Percentiles rank a stretch among this genome's conserved stretches.
Evolutionary conservation across 2,888 invertebrate species (phyloP).

Genomic region (Dynastes tityus): DNA sequence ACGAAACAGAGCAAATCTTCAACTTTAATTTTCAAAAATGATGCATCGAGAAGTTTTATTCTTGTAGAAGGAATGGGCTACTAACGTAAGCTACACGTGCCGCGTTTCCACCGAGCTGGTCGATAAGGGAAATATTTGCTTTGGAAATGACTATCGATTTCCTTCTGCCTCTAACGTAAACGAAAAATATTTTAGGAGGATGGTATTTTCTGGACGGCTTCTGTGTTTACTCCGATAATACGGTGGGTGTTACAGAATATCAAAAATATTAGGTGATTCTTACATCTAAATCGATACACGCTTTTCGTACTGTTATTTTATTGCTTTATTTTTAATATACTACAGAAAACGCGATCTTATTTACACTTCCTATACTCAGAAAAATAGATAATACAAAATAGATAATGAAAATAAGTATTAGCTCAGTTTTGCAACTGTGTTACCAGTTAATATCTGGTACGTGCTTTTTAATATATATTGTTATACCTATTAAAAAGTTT

Average conservation of each 20-base stretch:
- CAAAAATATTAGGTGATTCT: background rate
- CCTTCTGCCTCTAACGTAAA: slow-evolving; percentile 6
- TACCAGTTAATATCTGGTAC: too few species aligned
- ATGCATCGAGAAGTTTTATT: background rate
- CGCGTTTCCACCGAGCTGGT: background rate
- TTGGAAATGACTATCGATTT: slow-evolving; percentile 41
- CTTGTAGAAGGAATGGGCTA: background rate
- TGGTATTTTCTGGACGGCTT: background rate
- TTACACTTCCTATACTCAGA: too few species aligned
- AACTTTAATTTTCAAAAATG: background rate
- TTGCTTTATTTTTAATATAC: too few species aligned
- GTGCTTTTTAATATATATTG: too few species aligned
- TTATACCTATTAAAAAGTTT: too few species aligned
- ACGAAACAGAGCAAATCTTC: background rate
- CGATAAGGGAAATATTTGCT: slow-evolving; percentile 36
- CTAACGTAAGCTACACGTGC: background rate
- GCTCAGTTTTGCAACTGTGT: too few species aligned
- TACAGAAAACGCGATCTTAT: too few species aligned
- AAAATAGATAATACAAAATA: too few species aligned
- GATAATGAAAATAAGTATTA: too few species aligned
- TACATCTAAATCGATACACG: slow-evolving; percentile 4
- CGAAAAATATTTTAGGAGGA: slow-evolving; percentile 34
- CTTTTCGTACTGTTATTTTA: background rate
- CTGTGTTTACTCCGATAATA: slow-evolving; percentile 16
- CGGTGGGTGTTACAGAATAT: slow-evolving; percentile 12